Evolutionary conservation across 2,113 vertebrate genomes (phyloP), one percentile per base, ranked within the genome.

Genomic region (Polypterus bichir): DNA sequence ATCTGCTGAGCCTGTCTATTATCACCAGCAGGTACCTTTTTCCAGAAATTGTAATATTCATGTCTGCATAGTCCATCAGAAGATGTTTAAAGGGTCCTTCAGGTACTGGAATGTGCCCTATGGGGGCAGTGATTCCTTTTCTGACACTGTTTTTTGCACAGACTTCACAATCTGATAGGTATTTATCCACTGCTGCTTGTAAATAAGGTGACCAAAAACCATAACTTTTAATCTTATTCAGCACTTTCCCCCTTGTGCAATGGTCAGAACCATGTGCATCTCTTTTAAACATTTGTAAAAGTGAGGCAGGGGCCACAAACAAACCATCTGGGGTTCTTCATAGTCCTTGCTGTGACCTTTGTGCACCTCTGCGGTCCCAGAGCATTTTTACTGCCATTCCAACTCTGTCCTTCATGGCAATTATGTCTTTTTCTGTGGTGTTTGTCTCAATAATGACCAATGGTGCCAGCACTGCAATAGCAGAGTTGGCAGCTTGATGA

Each of bases 251-350:
- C 11, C 47, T 48, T 61, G 47, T 5, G 4, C 6, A 65, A 55
- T 61, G 65, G 46, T 62, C 65, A 4, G 45, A 7, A 3, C 49
- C 65, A 63, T 66, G 65, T 1, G 11, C 61, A 54, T 53, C 60
- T 48, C 44, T 27, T 3, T 62, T 62, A 2, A 66, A 4, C 5
- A n/a, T 44, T 4, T 47, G 5, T 6, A 65, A 5, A 11, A 61
- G 45, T 1, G 10, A 11, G 2, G 11, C 27, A 1, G 64, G 48
- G 0, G 64, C 59, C 46, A 60, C 48, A 6, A 61, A 11, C 1
- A 6, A 3, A 5, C 64, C 59, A 3, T 49, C 59, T 6, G 47
- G 59, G 1, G 7, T 8, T 57, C 10, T 27, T 2, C 27, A 27
- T 27, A 27, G 27, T 27, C 61, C 27, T 65, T 59, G 7, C 49